Evolutionary conservation across 1,140 invertebrate genomes (phyloP), one percentile per base, ranked within the genome.

Genomic region (Grapholita molesta): DNA sequence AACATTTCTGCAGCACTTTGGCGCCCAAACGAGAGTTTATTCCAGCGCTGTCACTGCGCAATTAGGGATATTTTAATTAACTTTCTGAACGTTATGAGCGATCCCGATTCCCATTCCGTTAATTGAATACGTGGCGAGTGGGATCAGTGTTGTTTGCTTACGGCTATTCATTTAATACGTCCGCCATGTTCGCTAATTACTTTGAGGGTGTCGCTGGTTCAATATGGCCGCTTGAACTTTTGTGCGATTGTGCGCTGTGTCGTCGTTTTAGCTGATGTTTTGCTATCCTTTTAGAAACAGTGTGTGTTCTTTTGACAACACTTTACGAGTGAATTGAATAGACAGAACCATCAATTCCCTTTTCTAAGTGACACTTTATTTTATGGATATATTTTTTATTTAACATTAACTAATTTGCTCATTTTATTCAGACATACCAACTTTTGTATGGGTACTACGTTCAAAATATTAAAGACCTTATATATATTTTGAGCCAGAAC

Each of bases 11-110:
- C n/a, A n/a, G n/a, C n/a, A 5, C 7, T 35, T 35, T 35, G 33
- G 35, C 35, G 35, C 33, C 11, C 33, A 38, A 38, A 38, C n/a
- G 15, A 38, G 35, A 38, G 11, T 4, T n/a, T 2, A 38, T 15
- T 4, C n/a, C 35, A n/a, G n/a, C 35, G 35, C 5, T 38, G 35
- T 38, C 35, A 38, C n/a, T 38, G 35, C 35, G 7, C 33, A 11
- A 25, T 69, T 61, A 66, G 76, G 79, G 80, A 84, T 78, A 83
- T 87, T 89, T 86, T 87, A 85, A 90, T 89, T 88, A 88, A 87
- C 86, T 89, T 85, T 83, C 77, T 66, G 69, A 73, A 69, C 74
- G 77, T 86, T 85, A 83, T 87, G 82, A 85, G 79, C 75, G 79
- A 86, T 88, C 82, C 83, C 72, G 80, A 82, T 82, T 85, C 83